phyloP scores from a whole-genome alignment of 2,888 invertebrate genomes.

The Pollenia angustigena region DNA sequence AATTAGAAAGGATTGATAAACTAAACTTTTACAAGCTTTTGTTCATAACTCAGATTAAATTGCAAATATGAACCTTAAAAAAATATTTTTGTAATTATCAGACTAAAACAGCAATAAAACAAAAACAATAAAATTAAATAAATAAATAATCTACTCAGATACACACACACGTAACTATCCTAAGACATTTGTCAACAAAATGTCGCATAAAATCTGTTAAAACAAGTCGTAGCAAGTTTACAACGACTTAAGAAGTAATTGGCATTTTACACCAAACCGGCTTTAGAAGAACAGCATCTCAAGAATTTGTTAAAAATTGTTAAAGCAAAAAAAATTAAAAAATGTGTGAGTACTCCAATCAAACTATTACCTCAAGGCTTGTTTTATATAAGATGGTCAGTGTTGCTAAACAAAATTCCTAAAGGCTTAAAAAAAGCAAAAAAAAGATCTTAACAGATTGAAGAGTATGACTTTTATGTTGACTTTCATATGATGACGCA shows the following conservation, averaged over 20 bases:
- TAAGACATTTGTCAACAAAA: constrained; percentile 59
- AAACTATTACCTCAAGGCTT: constrained; percentile 44
- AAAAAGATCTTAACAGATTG: background rate
- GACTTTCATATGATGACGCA: constrained; percentile 30
- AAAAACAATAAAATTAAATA: background rate
- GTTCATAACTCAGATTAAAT: constrained; percentile 13
- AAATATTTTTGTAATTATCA: constrained; percentile 40
- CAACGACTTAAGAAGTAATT: constrained; percentile 37
- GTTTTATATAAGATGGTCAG: constrained; percentile 37
- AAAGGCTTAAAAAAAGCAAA: background rate
- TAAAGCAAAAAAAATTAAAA: background rate
- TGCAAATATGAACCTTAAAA: constrained; percentile 12
- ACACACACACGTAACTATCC: background rate
- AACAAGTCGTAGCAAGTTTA: constrained; percentile 50
- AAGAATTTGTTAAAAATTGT: constrained; percentile 40
- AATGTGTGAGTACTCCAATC: background rate
- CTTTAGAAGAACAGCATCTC: constrained; percentile 22
- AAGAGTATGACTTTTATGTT: background rate
- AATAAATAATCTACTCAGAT: background rate
- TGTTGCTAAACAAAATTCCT: background rate
- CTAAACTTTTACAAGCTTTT: background rate
- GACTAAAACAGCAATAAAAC: background rate
- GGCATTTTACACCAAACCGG: constrained; percentile 54
- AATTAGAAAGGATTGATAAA: constrained; percentile 58
- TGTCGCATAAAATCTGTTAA: constrained; percentile 55